Evolutionary conservation across 2,797 vertebrate genomes (phyloP), one percentile per base, ranked within the genome.

Genomic region (Telmatherina bonti): DNA sequence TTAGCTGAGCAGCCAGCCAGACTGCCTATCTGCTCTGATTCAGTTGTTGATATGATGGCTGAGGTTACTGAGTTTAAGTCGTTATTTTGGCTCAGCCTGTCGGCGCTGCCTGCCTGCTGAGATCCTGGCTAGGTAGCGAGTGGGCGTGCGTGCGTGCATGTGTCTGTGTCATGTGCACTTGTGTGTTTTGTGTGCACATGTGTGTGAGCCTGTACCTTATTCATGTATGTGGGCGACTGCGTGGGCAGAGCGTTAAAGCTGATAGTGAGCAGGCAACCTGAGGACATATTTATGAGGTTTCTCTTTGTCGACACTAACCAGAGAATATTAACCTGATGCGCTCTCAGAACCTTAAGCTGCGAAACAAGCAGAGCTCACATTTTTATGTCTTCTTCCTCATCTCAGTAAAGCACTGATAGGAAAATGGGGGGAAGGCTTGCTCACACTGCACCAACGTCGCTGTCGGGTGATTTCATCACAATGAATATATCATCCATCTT

Each of bases 261-360:
- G 81, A 89, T 84, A 84, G 85, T 72, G 84, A 86, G 79, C 76
- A 83, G 83, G 79, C 74, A 87, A 90, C 88, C 88, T 78, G 84
- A 87, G 83, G 88, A 89, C 87, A 86, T 88, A 83, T 87, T 90
- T 86, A 84, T 86, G 78, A 90, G 89, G 70, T 79, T 88, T 83
- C 79, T 81, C 73, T 69, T 77, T 68, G 78, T 67, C 62, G 24
- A 85, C 62, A 72, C 78, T 89, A 87, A 90, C 83, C 88, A 81
- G 76, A 74, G 72, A 85, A 89, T 87, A 91, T 92, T 92, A 92
- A 91, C 88, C 89, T 62, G 78, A 63, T 77, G 85, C 78, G 83
- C 88, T 83, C 70, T 60, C 67, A 29, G 68, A 74, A 87, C 85
- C 85, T 85, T 66, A 43, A 84, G 85, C 73, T 58, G 65, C 81